Evolutionary conservation across 1,140 invertebrate species (phyloP).

Genomic region (Drosophila nasuta): DNA sequence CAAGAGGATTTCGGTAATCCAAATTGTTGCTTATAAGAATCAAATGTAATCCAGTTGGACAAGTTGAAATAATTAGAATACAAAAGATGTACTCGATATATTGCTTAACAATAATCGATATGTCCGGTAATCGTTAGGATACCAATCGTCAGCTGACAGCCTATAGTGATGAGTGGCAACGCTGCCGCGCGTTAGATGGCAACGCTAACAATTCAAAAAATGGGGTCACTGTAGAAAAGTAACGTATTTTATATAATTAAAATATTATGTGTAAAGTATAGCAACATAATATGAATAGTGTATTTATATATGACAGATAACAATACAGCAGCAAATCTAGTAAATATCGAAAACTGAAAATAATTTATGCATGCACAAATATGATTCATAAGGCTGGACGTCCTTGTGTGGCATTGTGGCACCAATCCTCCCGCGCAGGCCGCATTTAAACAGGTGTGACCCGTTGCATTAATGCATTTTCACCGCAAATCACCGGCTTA

Average conservation of each 20-base stretch:
- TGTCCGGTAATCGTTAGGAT: neutral
- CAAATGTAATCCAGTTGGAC: too few relatives aligned
- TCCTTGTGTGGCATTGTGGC: slow-evolving; percentile 12
- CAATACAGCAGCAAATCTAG: neutral
- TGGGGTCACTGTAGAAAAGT: slow-evolving; percentile 5
- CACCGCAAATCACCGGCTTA: slow-evolving; percentile 43
- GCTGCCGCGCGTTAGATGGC: slow-evolving; percentile 1
- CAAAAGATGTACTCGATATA: too few relatives aligned
- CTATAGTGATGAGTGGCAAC: neutral
- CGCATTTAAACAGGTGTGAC: slow-evolving; percentile 32
- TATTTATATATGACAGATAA: too few relatives aligned
- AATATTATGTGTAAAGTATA: neutral
- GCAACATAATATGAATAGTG: too few relatives aligned
- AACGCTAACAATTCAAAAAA: slow-evolving; percentile 25
- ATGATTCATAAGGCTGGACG: neutral
- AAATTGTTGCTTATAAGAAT: too few relatives aligned
- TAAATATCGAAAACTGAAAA: neutral
- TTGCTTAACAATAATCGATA: slow-evolving; percentile 25
- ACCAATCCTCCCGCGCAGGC: slow-evolving; percentile 9
- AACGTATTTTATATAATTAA: neutral
- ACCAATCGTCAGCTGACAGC: neutral
- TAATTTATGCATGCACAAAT: neutral
- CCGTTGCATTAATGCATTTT: slow-evolving; percentile 37
- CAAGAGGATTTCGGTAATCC: too few relatives aligned
- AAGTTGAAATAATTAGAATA: too few relatives aligned